phyloP scores from a whole-genome alignment of 2,888 invertebrate genomes.

The Epinotia bilunana region DNA sequence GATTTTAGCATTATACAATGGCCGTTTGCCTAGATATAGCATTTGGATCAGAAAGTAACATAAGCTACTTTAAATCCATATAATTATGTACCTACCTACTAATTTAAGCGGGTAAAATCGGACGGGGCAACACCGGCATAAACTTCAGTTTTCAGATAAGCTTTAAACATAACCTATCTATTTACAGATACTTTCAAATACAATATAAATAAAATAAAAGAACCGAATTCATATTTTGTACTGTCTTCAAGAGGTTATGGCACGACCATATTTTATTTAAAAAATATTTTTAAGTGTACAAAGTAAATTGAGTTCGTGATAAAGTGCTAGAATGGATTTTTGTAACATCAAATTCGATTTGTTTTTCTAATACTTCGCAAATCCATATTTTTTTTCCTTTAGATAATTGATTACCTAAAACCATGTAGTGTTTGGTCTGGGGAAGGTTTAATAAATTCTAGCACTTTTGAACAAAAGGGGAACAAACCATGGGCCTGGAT shows the following conservation, averaged over 20 bases:
- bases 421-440: background rate
- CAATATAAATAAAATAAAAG: slow-evolving; percentile 50
- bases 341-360: too few species aligned
- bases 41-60: background rate
- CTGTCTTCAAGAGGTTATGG: slow-evolving; percentile 61
- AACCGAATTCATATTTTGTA: slow-evolving; percentile 44
- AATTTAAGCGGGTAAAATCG: background rate
- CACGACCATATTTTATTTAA: slow-evolving; percentile 54
- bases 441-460: slow-evolving; percentile 3
- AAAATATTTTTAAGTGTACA: background rate
- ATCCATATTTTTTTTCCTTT: background rate
- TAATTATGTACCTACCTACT: background rate
- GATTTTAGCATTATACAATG: background rate
- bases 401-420: background rate
- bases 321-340: slow-evolving; percentile 16
- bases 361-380: too few species aligned
- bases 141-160: slow-evolving; percentile 17
- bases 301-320: slow-evolving; percentile 23
- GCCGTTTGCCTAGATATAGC: background rate
- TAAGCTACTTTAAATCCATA: background rate
- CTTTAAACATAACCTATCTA: slow-evolving; percentile 60
- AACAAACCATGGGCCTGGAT: background rate
- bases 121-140: background rate
- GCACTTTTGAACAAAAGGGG: slow-evolving; percentile 8
- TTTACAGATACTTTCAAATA: slow-evolving; percentile 58